Evolutionary conservation across 2,888 invertebrate genomes (phyloP).

Genomic region (Dasypolia templi): DNA sequence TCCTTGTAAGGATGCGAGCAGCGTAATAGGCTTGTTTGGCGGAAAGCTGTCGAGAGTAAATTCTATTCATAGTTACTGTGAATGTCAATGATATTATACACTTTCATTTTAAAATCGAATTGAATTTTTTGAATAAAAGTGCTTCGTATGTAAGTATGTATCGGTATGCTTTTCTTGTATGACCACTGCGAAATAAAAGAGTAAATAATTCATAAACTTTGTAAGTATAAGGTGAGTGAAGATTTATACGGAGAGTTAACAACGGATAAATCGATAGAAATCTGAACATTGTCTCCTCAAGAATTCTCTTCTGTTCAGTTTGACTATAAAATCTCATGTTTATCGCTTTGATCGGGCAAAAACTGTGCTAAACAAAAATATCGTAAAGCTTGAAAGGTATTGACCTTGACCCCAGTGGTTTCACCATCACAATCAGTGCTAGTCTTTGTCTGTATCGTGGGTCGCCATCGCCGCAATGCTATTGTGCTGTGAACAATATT

Average conservation of each 20-base stretch:
- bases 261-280: slow-evolving; percentile 39
- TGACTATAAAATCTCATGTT: slow-evolving; percentile 45
- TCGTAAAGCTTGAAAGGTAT: slow-evolving; percentile 57
- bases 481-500: slow-evolving; percentile 71
- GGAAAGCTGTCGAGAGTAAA: slow-evolving; percentile 55
- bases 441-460: slow-evolving; percentile 63
- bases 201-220: slow-evolving; percentile 48
- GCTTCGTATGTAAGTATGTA: slow-evolving; percentile 18
- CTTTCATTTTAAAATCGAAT: slow-evolving; percentile 52
- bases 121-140: slow-evolving; percentile 17
- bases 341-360: slow-evolving; percentile 51
- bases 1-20: slow-evolving; percentile 48
- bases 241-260: slow-evolving; percentile 13
- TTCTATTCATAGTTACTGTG: slow-evolving; percentile 49
- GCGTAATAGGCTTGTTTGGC: slow-evolving; percentile 52
- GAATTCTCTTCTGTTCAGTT: slow-evolving; percentile 16
- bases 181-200: slow-evolving; percentile 26
- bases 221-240: slow-evolving; percentile 23
- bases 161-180: slow-evolving; percentile 30
- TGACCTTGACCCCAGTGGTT: slow-evolving; percentile 67
- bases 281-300: slow-evolving; percentile 33
- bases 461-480: slow-evolving; percentile 59
- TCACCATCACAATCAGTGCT: slow-evolving; percentile 64
- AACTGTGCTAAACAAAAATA: slow-evolving; percentile 57
- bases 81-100: slow-evolving; percentile 44